These are phyloP conservation scores for Alouatta palliata DNA, from an alignment of 2,113 vertebrate species.

Conservation along the genomic window DNA sequence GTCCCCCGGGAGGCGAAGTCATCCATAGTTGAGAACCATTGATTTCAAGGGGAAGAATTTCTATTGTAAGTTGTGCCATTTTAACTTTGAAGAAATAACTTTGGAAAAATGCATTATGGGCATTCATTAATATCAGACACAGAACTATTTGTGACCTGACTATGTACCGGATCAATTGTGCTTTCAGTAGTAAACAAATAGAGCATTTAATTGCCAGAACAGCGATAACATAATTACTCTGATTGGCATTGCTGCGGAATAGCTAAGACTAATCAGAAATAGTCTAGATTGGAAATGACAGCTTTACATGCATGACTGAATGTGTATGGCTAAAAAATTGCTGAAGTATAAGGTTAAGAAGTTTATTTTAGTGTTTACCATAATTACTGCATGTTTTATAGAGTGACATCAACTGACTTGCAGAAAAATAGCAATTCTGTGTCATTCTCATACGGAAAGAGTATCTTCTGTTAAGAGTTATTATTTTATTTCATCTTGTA, in stretches of 20 bases:
- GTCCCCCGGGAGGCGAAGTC: not conserved
- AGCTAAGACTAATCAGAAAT: slow-evolving; percentile 79
- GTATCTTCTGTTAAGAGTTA: slow-evolving; percentile 72
- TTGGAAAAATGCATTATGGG: not conserved
- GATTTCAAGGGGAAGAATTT: not conserved
- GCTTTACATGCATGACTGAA: slow-evolving; percentile 80
- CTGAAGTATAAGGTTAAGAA: slow-evolving; percentile 80
- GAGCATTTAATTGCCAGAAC: slow-evolving; percentile 80
- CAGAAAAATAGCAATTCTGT: slow-evolving; percentile 65
- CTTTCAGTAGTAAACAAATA: slow-evolving; percentile 78
- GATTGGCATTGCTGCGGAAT: slow-evolving; percentile 79
- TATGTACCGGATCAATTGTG: slow-evolving; percentile 61
- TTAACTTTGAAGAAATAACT: slow-evolving; percentile 50
- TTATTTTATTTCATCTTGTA: slow-evolving; percentile 77
- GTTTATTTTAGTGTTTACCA: slow-evolving; percentile 72
- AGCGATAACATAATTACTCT: slow-evolving; percentile 77
- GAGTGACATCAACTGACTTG: slow-evolving; percentile 58
- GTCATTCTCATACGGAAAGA: slow-evolving; percentile 66
- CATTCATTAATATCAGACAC: slow-evolving; percentile 63
- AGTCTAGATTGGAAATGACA: slow-evolving; percentile 81
- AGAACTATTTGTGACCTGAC: slow-evolving; percentile 59
- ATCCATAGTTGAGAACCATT: not conserved
- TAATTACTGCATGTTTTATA: slow-evolving; percentile 78
- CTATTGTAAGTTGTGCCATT: not conserved
- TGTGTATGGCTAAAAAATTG: slow-evolving; percentile 75